Conservation (phyloP, 2,797 vertebrate species). For the Echeneis naucrates region DNA sequence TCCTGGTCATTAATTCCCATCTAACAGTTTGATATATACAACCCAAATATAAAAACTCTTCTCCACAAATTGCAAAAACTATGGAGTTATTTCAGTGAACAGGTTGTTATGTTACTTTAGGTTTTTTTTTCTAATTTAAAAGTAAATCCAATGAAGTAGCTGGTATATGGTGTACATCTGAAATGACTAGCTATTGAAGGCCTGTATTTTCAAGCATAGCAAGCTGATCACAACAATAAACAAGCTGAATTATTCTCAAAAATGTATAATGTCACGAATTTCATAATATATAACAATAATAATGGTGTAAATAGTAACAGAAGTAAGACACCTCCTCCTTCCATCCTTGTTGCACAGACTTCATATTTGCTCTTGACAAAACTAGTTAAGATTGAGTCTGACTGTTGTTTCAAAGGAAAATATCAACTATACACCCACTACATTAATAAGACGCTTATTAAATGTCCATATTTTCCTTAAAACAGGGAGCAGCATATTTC, state of each 20-base stretch:
- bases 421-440: background rate
- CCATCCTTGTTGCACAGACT: conserved; percentile 14
- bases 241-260: conserved; percentile 20
- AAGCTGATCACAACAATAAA: background rate
- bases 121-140: background rate
- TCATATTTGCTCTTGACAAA: background rate
- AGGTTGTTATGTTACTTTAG: no score
- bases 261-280: background rate
- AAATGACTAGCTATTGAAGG: background rate
- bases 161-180: background rate
- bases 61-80: background rate
- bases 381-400: conserved; percentile 20
- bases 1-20: conserved; percentile 5
- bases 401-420: background rate
- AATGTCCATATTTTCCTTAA: conserved; percentile 11
- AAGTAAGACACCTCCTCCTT: background rate
- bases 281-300: background rate
- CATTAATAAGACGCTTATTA: conserved; percentile 7
- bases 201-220: conserved; percentile 1
- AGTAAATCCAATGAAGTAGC: background rate
- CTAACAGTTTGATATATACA: background rate
- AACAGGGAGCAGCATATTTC: background rate
- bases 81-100: background rate
- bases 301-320: background rate
- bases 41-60: background rate